Evolutionary conservation across 2,888 invertebrate species (phyloP).

Genomic region (Papilio protenor): DNA sequence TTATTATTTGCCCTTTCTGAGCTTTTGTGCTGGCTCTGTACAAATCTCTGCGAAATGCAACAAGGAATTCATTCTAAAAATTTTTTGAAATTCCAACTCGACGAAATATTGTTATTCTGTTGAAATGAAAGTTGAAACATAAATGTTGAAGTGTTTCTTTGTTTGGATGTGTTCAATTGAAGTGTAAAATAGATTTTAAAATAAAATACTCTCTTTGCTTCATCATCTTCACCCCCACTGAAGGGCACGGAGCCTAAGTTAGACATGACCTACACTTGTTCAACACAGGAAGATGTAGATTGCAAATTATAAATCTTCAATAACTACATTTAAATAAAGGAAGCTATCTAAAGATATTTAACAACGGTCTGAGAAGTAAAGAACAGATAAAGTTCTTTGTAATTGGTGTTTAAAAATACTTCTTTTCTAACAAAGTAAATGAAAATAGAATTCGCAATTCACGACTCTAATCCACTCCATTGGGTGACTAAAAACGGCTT

Average conservation of each 20-base stretch:
- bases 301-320: too few relatives aligned
- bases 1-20: slow-evolving; percentile 40
- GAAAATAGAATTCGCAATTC: slow-evolving; percentile 53
- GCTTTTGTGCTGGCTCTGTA: slow-evolving; percentile 42
- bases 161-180: neutral
- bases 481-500: slow-evolving; percentile 54
- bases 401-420: neutral
- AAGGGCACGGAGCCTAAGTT: too few relatives aligned
- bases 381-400: neutral
- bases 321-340: neutral
- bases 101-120: slow-evolving; percentile 14
- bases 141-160: neutral
- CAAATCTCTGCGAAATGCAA: slow-evolving; percentile 32
- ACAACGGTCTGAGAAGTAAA: neutral
- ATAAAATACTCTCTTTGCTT: too few relatives aligned
- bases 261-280: too few relatives aligned
- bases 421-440: slow-evolving; percentile 19
- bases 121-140: neutral
- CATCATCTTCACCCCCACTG: too few relatives aligned
- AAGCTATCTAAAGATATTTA: neutral
- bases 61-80: slow-evolving; percentile 24
- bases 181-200: neutral
- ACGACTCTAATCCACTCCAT: slow-evolving; percentile 55
- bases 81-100: slow-evolving; percentile 7
- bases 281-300: too few relatives aligned